Evolutionary conservation across 2,888 invertebrate species (phyloP), one percentile per base, ranked within the genome.

Genomic region (Autographa pulchrina): DNA sequence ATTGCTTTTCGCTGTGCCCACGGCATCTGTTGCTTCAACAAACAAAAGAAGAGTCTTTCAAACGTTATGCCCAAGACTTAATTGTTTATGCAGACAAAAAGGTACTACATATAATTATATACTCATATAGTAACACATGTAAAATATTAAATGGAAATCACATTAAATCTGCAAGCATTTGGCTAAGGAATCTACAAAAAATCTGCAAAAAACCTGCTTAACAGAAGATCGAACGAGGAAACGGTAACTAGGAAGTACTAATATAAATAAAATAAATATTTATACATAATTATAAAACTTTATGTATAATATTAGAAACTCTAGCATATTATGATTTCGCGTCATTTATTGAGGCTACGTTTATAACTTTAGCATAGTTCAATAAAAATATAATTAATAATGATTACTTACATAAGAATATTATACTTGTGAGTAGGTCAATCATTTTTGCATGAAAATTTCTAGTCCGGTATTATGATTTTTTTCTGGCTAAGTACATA

Each of bases 341-440:
- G 43, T 43, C 16, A n/a, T n/a, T n/a, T 2, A 16, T 41, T 16
- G 16, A 16, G 43, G 16, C 16, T 43, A 43, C 7, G 8, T 48
- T 48, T 48, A 48, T n/a, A 48, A 48, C 48, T 48, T 48, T n/a
- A 48, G n/a, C n/a, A n/a, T 48, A n/a, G 43, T 43, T 43, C 43
- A 43, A 16, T 43, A 43, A 43, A n/a, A 43, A 43, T 43, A 16
- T 35, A 16, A 43, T 43, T 43, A 43, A 35, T 35, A 35, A 35
- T 6, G 8, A 6, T 35, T 14, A 43, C 14, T 43, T 43, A 43
- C 16, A 43, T 43, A 43, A 43, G 43, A 16, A 14, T 1, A 16
- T 43, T 43, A 43, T 16, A 14, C 1, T 13, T 11, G 41, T 13
- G 41, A 41, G 25, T 25, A 25, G 41, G 14, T 41, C 41, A 41